Conservation (phyloP, 2,113 vertebrate species). For the Symphodus melops region DNA sequence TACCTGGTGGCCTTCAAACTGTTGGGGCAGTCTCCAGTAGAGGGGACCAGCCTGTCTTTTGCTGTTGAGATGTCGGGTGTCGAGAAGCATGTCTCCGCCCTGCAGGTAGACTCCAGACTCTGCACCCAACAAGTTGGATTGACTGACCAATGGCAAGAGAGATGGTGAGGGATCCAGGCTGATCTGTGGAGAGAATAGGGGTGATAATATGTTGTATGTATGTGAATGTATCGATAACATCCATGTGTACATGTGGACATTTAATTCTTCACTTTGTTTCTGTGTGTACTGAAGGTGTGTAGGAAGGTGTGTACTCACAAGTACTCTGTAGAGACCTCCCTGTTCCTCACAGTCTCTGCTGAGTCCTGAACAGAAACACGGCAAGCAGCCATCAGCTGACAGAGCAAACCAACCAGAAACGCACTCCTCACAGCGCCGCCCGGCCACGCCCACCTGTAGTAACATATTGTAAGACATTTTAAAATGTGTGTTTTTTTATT, state of each 20-base stretch:
- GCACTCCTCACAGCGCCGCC: slow-evolving; percentile 89
- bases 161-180: not conserved
- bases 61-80: slow-evolving; percentile 79
- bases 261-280: too few relatives aligned
- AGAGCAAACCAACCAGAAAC: slow-evolving; percentile 87
- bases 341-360: slow-evolving; percentile 86
- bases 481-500: slow-evolving; percentile 64
- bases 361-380: slow-evolving; percentile 92
- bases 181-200: slow-evolving; percentile 56
- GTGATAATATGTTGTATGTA: too few relatives aligned
- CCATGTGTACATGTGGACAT: too few relatives aligned
- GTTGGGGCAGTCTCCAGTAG: slow-evolving; percentile 90
- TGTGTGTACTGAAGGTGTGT: not conserved
- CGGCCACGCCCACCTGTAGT: slow-evolving; percentile 90
- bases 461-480: too few relatives aligned
- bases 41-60: slow-evolving; percentile 81
- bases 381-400: slow-evolving; percentile 83
- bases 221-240: too few relatives aligned
- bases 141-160: slow-evolving; percentile 84
- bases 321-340: slow-evolving; percentile 83
- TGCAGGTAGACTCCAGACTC: slow-evolving; percentile 87
- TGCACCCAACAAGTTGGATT: slow-evolving; percentile 85
- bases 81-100: slow-evolving; percentile 85
- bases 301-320: slow-evolving; percentile 74
- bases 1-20: slow-evolving; percentile 89